Conservation (phyloP, 2,797 vertebrate species). For the Euphonia xanthogaster region DNA sequence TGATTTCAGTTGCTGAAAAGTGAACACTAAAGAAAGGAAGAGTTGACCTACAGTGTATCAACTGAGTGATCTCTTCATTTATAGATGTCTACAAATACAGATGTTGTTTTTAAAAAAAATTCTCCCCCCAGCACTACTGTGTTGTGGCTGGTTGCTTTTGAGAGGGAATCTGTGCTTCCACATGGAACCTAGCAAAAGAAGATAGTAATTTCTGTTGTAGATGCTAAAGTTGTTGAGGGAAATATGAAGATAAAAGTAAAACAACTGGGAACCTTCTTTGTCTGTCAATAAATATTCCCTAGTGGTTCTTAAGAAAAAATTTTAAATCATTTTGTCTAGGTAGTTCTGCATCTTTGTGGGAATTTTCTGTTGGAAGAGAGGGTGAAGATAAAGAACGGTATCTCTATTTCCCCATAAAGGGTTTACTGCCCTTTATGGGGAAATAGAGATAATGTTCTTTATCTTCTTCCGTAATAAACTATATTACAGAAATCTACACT, state of each 20-base stretch:
- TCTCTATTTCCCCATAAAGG: background rate
- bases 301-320: background rate
- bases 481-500: background rate
- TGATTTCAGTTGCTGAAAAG: constrained; percentile 31
- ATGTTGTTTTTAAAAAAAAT: background rate
- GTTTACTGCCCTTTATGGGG: too few relatives aligned
- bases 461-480: too few relatives aligned
- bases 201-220: background rate
- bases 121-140: background rate
- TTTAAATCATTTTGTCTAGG: background rate
- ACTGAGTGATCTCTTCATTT: background rate
- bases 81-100: background rate
- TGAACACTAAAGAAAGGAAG: constrained; percentile 45
- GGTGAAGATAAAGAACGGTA: background rate
- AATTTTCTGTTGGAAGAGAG: background rate
- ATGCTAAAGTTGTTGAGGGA: background rate
- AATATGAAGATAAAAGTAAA: background rate
- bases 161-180: background rate
- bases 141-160: background rate
- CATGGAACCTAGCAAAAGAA: background rate
- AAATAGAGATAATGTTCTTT: too few relatives aligned
- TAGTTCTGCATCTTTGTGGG: background rate
- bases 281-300: background rate
- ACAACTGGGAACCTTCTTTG: background rate
- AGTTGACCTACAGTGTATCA: constrained; percentile 18